Percentiles rank a stretch among this genome's conserved stretches.
phyloP scores from a whole-genome alignment of 2,888 invertebrate species.

The Abscondita cerata region DNA sequence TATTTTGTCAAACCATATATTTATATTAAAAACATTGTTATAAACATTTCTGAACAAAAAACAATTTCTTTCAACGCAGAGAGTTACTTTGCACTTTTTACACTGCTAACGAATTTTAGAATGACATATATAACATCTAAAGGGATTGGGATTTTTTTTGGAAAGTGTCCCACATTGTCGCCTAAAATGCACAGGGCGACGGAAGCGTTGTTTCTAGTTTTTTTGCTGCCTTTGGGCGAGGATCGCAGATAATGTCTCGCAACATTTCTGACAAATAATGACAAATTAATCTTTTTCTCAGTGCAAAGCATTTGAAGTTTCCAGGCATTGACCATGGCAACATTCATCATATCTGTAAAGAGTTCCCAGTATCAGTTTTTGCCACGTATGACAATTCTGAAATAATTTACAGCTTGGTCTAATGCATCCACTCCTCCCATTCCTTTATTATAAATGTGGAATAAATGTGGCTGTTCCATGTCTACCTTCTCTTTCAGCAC shows the following conservation, averaged over 20 bases:
- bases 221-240: background rate
- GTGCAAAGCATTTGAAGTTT: no score
- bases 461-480: background rate
- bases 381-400: no score
- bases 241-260: background rate
- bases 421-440: background rate
- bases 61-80: background rate
- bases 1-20: no score
- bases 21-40: no score
- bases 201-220: background rate
- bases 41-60: no score
- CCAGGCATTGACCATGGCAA: background rate
- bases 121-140: background rate
- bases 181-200: background rate
- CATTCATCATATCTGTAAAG: background rate
- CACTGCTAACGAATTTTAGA: background rate
- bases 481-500: background rate
- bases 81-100: no score
- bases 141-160: background rate
- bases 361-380: no score
- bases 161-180: background rate
- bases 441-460: background rate
- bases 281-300: no score
- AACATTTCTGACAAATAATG: no score
- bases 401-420: background rate